Conservation (phyloP, 2,113 vertebrate species). For the Tragelaphus imberbis region DNA sequence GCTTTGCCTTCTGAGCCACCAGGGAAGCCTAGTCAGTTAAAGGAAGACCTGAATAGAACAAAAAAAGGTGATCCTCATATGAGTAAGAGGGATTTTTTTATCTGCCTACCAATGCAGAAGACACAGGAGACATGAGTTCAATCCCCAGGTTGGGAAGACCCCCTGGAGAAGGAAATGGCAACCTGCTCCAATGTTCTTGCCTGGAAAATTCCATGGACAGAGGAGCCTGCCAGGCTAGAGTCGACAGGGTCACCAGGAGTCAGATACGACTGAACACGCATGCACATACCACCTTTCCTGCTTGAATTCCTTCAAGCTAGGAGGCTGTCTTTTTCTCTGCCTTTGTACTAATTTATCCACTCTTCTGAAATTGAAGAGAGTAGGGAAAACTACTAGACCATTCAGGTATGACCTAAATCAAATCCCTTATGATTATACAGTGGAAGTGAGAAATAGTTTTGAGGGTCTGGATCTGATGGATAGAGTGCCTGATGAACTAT, state of each 20-base stretch:
- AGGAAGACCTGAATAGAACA: not conserved
- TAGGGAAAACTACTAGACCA: too few species aligned
- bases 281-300: not conserved
- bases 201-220: not conserved
- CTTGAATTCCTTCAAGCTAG: not conserved
- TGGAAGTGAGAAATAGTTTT: too few species aligned
- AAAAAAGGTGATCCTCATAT: not conserved
- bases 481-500: too few species aligned
- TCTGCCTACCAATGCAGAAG: not conserved
- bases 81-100: not conserved
- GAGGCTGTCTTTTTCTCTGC: not conserved
- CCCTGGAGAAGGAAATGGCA: not conserved
- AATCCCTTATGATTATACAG: too few species aligned
- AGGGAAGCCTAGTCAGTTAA: not conserved
- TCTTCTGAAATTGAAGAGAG: too few species aligned
- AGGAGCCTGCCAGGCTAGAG: not conserved
- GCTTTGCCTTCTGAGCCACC: too few species aligned
- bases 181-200: not conserved
- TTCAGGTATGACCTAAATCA: too few species aligned
- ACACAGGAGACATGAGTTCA: not conserved
- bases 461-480: too few species aligned
- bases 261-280: fast-evolving
- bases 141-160: fast-evolving
- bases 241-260: not conserved
- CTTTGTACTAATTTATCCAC: not conserved